Evolutionary conservation across 92 coral and sea anemone species (phyloP).

Genomic region (Parazoanthus swiftii): DNA sequence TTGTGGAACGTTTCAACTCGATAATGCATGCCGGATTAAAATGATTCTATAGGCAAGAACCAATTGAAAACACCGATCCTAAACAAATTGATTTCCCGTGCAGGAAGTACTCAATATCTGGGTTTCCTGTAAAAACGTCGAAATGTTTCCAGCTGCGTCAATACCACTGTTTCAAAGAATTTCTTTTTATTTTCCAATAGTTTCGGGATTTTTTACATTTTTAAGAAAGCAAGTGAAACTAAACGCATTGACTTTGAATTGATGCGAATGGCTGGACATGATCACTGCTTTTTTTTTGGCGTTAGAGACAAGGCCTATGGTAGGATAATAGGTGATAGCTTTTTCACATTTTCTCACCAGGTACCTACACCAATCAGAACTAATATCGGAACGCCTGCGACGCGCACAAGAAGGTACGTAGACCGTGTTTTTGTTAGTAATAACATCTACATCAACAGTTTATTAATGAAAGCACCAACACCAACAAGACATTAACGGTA

Average conservation of each 20-base stretch:
- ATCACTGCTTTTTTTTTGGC: neutral
- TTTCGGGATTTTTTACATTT: neutral
- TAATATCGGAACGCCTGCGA: conserved; percentile 67
- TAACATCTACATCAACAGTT: too few species aligned
- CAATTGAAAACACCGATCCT: neutral
- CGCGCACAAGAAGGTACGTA: conserved; percentile 86
- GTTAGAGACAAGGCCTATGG: too few species aligned
- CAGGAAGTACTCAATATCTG: too few species aligned
- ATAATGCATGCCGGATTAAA: too few species aligned
- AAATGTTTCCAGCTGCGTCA: neutral
- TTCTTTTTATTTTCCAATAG: neutral
- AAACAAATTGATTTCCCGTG: neutral
- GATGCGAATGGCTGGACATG: neutral
- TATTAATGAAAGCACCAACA: neutral
- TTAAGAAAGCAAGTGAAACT: neutral
- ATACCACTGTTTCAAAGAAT: neutral
- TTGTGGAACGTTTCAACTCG: too few species aligned
- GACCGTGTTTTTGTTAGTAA: neutral
- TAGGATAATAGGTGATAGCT: neutral
- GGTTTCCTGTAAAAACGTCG: neutral
- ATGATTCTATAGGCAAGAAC: neutral
- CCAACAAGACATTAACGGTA: too few species aligned
- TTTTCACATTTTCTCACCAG: neutral
- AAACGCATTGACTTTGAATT: neutral
- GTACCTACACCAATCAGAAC: conserved; percentile 78